Conservation (phyloP, 2,113 vertebrate genomes). For the Entelurus aequoreus region DNA sequence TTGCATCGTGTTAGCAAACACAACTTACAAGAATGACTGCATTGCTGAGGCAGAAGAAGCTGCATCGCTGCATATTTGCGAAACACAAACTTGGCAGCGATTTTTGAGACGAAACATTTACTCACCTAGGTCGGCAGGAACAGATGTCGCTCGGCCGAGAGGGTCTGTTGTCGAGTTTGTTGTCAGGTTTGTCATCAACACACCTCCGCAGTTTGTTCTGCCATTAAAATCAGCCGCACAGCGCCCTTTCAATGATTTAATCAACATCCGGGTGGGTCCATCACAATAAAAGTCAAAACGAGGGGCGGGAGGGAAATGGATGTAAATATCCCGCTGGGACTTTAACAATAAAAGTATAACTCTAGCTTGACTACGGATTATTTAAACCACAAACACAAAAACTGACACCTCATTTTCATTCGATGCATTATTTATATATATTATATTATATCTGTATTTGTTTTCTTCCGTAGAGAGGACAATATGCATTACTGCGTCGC, state of each 20-base stretch:
- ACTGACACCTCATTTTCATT: neutral
- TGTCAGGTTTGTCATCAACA: conserved; percentile 17
- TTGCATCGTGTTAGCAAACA: too few species aligned
- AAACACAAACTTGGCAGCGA: too few species aligned
- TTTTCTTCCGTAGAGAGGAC: too few species aligned
- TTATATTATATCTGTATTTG: too few species aligned
- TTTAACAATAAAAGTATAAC: neutral
- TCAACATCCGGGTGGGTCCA: conserved; percentile 28
- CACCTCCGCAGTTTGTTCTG: conserved; percentile 1
- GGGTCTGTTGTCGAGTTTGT: neutral
- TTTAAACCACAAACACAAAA: neutral
- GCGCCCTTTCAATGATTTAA: conserved; percentile 2
- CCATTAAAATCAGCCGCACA: neutral
- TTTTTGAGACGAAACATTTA: too few species aligned
- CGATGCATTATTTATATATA: neutral
- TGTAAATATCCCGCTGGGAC: neutral
- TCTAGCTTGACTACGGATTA: too few species aligned
- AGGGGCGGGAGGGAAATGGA: neutral
- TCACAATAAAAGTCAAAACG: conserved; percentile 1
- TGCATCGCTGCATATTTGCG: too few species aligned
- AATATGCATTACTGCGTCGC: too few species aligned
- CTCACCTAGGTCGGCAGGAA: too few species aligned
- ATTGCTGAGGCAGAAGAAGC: too few species aligned
- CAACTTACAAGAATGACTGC: too few species aligned
- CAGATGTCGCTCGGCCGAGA: conserved; percentile 1